These are phyloP conservation scores for Rhynchotus rufescens DNA, from an alignment of 2,797 vertebrate genomes.

Conservation along the genomic window DNA sequence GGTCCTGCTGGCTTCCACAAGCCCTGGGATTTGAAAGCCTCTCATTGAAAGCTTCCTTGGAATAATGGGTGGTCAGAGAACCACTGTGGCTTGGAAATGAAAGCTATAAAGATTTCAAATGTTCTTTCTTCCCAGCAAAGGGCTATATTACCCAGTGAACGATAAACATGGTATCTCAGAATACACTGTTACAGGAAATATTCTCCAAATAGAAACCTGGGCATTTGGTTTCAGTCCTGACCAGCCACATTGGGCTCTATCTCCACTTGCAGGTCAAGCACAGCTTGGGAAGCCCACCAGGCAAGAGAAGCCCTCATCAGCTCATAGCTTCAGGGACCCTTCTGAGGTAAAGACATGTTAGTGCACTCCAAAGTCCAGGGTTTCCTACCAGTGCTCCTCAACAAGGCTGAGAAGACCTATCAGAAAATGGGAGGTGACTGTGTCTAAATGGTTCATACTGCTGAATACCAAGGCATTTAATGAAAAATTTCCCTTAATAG, in stretches of 20 bases:
- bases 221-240: background rate
- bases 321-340: background rate
- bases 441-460: slow-evolving; percentile 11
- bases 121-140: background rate
- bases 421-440: slow-evolving; percentile 9
- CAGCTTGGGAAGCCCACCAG: background rate
- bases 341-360: background rate
- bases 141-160: background rate
- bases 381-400: background rate
- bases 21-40: background rate
- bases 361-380: background rate
- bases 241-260: background rate
- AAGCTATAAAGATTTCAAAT: background rate
- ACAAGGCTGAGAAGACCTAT: slow-evolving; percentile 8
- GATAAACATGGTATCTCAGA: background rate
- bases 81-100: background rate
- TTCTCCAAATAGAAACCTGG: background rate
- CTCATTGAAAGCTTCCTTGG: background rate
- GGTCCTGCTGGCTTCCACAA: background rate
- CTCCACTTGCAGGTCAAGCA: background rate
- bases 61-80: background rate
- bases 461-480: slow-evolving; percentile 37
- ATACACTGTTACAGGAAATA: background rate
- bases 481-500: slow-evolving; percentile 39
- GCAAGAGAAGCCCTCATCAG: background rate